Evolutionary conservation across 2,888 invertebrate species (phyloP).

Genomic region (Venusia cambrica): DNA sequence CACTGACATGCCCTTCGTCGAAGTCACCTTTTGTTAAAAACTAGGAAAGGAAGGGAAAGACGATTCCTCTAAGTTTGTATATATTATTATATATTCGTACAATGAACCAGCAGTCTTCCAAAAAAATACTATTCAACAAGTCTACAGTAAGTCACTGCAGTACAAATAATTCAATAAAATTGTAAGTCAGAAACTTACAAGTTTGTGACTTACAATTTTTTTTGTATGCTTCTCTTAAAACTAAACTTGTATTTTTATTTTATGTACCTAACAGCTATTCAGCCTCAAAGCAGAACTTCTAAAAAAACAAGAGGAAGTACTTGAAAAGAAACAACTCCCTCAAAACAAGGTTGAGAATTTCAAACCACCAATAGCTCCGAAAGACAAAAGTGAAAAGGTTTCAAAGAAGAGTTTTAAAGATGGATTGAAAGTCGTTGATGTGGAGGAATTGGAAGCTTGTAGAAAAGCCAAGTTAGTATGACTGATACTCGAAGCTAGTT

Average conservation of each 20-base stretch:
- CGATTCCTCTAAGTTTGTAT: too few relatives aligned
- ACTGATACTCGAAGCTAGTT: too few relatives aligned
- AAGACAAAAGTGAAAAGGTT: constrained; percentile 57
- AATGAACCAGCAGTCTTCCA: constrained; percentile 62
- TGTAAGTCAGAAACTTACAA: too few relatives aligned
- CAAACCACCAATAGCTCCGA: constrained; percentile 58
- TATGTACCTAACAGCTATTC: constrained; percentile 84
- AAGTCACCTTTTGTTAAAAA: too few relatives aligned
- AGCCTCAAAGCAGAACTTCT: constrained; percentile 94
- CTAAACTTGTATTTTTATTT: constrained; percentile 12
- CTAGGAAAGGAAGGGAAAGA: too few relatives aligned
- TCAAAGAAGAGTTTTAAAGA: constrained; percentile 55
- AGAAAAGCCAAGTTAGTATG: constrained; percentile 61
- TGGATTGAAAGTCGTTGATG: constrained; percentile 57
- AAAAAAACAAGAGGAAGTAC: constrained; percentile 92
- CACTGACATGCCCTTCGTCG: too few relatives aligned
- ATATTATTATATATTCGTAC: too few relatives aligned
- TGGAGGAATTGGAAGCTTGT: constrained; percentile 70
- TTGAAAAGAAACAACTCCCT: constrained; percentile 82
- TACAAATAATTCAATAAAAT: too few relatives aligned
- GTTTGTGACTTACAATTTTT: too few relatives aligned
- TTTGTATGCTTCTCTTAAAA: neutral
- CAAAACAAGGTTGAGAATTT: constrained; percentile 76
- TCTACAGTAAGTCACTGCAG: constrained; percentile 68
- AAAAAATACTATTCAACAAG: constrained; percentile 76